phyloP scores from a whole-genome alignment of 2,113 vertebrate species.

The Nothocercus julius region DNA sequence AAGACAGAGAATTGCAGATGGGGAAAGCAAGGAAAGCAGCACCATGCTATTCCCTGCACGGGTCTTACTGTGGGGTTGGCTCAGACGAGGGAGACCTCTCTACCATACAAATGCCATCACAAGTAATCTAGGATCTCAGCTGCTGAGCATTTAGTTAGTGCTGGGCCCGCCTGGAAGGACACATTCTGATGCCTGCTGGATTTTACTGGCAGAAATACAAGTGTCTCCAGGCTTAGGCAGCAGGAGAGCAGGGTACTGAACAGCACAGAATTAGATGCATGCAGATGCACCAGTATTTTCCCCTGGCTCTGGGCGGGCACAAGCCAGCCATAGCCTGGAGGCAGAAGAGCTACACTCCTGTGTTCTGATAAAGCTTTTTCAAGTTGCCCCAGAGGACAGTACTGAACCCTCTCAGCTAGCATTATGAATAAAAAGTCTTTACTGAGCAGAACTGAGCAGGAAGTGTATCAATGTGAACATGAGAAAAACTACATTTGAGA shows the following conservation, averaged over 20 bases:
- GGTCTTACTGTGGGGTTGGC: background rate
- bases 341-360: background rate
- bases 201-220: background rate
- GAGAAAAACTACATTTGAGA: background rate
- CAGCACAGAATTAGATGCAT: fast-evolving
- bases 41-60: background rate
- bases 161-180: background rate
- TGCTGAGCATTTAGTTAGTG: background rate
- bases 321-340: background rate
- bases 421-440: background rate
- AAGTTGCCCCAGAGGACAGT: fast-evolving
- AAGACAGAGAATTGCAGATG: background rate
- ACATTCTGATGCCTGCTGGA: background rate
- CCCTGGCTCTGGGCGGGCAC: background rate
- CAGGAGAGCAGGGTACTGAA: background rate
- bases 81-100: background rate
- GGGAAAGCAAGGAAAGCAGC: background rate
- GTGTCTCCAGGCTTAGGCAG: background rate
- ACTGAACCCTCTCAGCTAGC: background rate
- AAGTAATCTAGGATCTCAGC: background rate
- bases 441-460: background rate
- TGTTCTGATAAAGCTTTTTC: fast-evolving
- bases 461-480: background rate
- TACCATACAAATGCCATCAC: background rate
- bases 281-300: background rate